Evolutionary conservation across 2,113 vertebrate genomes (phyloP).

Genomic region (Grammomys surdaster): DNA sequence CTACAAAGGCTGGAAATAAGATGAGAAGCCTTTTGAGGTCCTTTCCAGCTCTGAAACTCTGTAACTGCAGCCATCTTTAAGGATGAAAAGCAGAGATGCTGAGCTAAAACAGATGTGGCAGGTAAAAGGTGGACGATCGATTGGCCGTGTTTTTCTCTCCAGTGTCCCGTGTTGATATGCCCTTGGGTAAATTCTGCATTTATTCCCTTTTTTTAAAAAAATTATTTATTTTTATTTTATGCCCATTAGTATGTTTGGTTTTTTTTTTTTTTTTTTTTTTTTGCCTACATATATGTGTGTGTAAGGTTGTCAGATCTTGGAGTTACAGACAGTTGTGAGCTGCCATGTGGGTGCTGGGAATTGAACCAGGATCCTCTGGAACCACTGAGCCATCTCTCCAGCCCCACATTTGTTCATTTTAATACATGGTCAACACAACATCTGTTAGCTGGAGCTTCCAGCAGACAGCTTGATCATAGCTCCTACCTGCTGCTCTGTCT

Average conservation of each 20-base stretch:
- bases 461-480: conserved; percentile 43
- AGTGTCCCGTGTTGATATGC: conserved; percentile 59
- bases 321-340: too few species aligned
- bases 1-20: conserved; percentile 18
- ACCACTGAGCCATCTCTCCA: too few species aligned
- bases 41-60: conserved; percentile 19
- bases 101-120: conserved; percentile 71
- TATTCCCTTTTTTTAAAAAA: not conserved
- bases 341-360: too few species aligned
- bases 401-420: conserved; percentile 18
- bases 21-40: not conserved
- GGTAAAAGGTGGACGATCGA: conserved; percentile 71
- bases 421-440: conserved; percentile 64
- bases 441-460: conserved; percentile 47
- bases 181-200: conserved; percentile 56
- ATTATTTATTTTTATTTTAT: too few species aligned
- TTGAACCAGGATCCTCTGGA: too few species aligned
- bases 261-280: too few species aligned
- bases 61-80: conserved; percentile 44
- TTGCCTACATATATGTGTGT: too few species aligned
- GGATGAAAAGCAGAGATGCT: conserved; percentile 59
- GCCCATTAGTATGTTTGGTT: too few species aligned
- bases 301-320: too few species aligned
- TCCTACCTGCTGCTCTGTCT: not conserved
- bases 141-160: conserved; percentile 49